Evolutionary conservation across 2,888 invertebrate genomes (phyloP), one percentile per base, ranked within the genome.

Genomic region (Entomobrya proxima): DNA sequence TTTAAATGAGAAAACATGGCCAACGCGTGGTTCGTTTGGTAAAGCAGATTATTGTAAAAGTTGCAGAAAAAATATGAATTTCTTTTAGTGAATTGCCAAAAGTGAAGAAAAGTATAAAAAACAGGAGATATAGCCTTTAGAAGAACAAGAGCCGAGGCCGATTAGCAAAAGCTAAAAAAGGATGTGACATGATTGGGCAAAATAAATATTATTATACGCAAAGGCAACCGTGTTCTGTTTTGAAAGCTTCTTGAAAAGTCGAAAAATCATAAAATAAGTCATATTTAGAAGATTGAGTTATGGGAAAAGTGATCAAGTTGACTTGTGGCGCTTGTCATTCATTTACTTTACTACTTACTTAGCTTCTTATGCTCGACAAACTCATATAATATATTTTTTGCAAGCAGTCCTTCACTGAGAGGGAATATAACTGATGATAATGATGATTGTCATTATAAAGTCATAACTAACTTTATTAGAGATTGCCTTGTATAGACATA

Each of bases 251-350:
- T 67, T 37, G 40, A 67, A 67, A 67, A 67, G 40, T 67, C 67
- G 67, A 67, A 67, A 67, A 67, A 67, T 67, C 67, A 44, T 67
- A 67, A 67, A 67, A 67, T 67, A 67, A 37, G 67, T 67, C 67
- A 67, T 67, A 67, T 61, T 32, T 30, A 61, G 61, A 61, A 61
- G 18, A 44, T 37, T 40, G 67, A 44, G 37, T 67, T 44, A 67
- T 24, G 67, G 27, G 27, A 2, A 24, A 67, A 15, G 44, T 67
- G 9, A 67, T 40, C 37, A 44, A 67, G 40, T 40, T 67, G 67
- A 44, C 21, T 40, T 40, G 40, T 24, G 44, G 15, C 44, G 67
- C 67, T 67, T 67, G 67, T 67, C 67, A 67, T 67, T 67, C 67
- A 37, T 67, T 67, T 30, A 9, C 3, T 40, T 64, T 35, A 18